Percentiles rank a stretch among this genome's conserved stretches.
These are phyloP conservation scores for Sceliomorpha sp. DNA, from an alignment of 2,888 invertebrate species.

Conservation along the genomic window DNA sequence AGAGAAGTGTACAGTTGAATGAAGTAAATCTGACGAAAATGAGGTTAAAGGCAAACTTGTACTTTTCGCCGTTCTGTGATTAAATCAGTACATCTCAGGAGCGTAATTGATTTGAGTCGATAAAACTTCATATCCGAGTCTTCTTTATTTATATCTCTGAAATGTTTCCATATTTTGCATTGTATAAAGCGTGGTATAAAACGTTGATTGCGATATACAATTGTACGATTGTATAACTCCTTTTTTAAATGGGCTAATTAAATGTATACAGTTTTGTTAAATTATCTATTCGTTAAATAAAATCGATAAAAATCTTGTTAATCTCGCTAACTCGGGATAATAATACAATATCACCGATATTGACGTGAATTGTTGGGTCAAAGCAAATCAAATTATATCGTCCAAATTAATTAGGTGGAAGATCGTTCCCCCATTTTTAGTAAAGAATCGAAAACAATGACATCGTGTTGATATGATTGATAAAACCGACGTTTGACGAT, in stretches of 20 bases:
- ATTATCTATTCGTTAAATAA: too few relatives aligned
- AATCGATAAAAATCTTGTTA: too few relatives aligned
- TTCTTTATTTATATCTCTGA: background rate
- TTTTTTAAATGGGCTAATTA: too few relatives aligned
- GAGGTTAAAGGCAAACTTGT: slow-evolving; percentile 15
- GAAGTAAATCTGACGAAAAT: slow-evolving; percentile 8
- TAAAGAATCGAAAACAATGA: too few relatives aligned
- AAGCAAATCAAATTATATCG: too few relatives aligned
- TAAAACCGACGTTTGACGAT: slow-evolving; percentile 45
- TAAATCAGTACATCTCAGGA: slow-evolving; percentile 14
- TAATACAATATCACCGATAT: too few relatives aligned
- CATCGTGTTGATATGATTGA: too few relatives aligned
- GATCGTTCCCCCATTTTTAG: too few relatives aligned
- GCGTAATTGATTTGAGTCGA: slow-evolving; percentile 14
- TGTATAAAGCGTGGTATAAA: too few relatives aligned
- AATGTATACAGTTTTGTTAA: too few relatives aligned
- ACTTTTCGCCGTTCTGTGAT: slow-evolving; percentile 15
- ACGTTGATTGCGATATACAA: slow-evolving; percentile 1
- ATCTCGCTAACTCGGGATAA: too few relatives aligned
- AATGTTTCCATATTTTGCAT: background rate
- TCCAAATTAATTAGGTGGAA: background rate
- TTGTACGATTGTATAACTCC: background rate
- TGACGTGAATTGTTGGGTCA: too few relatives aligned
- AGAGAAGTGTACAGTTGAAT: background rate
- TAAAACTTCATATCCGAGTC: slow-evolving; percentile 3